These are phyloP conservation scores for Limnephilus marmoratus DNA, from an alignment of 2,888 invertebrate genomes.

Conservation along the genomic window DNA sequence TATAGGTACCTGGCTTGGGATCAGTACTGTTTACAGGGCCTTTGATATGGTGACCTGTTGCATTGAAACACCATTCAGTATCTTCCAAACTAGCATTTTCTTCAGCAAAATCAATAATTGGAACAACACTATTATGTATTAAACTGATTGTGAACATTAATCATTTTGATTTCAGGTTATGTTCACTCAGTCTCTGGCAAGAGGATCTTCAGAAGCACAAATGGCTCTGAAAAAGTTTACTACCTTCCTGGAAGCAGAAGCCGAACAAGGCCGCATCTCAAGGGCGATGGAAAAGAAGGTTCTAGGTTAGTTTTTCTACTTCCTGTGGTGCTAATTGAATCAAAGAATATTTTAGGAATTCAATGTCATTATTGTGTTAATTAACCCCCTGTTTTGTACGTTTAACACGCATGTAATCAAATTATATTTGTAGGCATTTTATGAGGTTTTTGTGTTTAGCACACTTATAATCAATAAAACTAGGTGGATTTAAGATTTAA, in stretches of 20 bases:
- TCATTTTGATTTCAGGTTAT: constrained; percentile 77
- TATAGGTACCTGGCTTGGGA: neutral
- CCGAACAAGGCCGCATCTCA: constrained; percentile 85
- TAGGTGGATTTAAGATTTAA: neutral
- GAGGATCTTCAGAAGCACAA: constrained; percentile 84
- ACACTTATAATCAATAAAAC: constrained; percentile 1
- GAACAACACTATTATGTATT: neutral
- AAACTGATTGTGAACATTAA: constrained; percentile 8
- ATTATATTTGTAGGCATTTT: too few relatives aligned
- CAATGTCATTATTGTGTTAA: neutral
- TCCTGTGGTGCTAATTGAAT: neutral
- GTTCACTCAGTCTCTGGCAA: constrained; percentile 85
- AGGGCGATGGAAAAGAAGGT: constrained; percentile 87
- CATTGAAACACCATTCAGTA: neutral
- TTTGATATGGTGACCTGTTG: too few relatives aligned
- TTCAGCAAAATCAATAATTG: too few relatives aligned
- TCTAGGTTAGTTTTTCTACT: constrained; percentile 76
- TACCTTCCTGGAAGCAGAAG: constrained; percentile 84
- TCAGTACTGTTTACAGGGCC: neutral
- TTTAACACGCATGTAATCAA: neutral
- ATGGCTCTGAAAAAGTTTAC: constrained; percentile 86
- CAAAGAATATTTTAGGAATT: neutral
- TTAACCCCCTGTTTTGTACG: neutral
- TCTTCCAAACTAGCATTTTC: neutral
- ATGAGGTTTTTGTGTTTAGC: too few relatives aligned